Conservation (phyloP, 2,888 invertebrate species). For the Hirtodrosophila cameraria region DNA sequence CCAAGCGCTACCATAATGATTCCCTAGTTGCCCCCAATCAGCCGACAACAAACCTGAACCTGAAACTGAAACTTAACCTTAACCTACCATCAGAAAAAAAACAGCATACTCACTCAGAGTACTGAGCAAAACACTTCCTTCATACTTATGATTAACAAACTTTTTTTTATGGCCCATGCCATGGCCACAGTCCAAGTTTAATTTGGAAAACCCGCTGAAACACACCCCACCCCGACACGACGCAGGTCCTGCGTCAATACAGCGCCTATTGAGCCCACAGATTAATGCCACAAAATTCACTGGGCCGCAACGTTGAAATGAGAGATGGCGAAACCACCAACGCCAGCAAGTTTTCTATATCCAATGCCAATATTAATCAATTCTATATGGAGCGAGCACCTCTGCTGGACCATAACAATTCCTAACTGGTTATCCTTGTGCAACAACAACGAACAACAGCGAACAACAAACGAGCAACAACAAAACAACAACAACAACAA, state of each 20-base stretch:
- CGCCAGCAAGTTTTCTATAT: constrained; percentile 48
- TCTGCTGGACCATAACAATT: constrained; percentile 55
- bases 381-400: constrained; percentile 71
- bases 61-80: constrained; percentile 47
- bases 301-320: constrained; percentile 60
- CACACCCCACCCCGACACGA: background rate
- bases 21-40: constrained; percentile 29
- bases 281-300: constrained; percentile 56
- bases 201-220: constrained; percentile 28
- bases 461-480: constrained; percentile 24
- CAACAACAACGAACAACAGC: constrained; percentile 13
- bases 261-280: constrained; percentile 35
- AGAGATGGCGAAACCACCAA: constrained; percentile 50
- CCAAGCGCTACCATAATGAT: constrained; percentile 18
- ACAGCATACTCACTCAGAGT: constrained; percentile 10
- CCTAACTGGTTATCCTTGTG: constrained; percentile 73
- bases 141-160: constrained; percentile 67
- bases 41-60: background rate
- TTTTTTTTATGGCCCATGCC: constrained; percentile 42
- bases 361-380: constrained; percentile 76
- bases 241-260: constrained; percentile 45
- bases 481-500: constrained; percentile 42
- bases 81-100: constrained; percentile 42
- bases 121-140: constrained; percentile 31
- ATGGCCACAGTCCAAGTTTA: constrained; percentile 38